These are phyloP conservation scores for Prunella strophiata DNA, from an alignment of 2,797 vertebrate genomes.

Conservation along the genomic window DNA sequence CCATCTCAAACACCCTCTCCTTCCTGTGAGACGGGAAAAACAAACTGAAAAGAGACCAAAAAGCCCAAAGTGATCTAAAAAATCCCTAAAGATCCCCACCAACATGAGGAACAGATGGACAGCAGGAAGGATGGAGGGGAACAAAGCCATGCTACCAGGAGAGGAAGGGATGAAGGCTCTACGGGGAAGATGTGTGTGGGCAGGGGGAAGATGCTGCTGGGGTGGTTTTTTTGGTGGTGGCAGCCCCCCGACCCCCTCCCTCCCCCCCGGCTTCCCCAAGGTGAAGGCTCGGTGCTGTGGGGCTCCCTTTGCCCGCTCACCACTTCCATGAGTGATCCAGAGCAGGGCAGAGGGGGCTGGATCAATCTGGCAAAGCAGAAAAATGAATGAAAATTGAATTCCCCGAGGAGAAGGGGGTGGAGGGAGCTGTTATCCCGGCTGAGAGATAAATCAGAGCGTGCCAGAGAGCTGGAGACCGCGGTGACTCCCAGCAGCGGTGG, in stretches of 20 bases:
- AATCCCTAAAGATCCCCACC: neutral
- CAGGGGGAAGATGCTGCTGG: conserved; percentile 28
- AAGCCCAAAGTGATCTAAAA: neutral
- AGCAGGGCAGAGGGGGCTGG: conserved; percentile 70
- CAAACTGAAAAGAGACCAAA: neutral
- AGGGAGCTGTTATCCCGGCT: conserved; percentile 70
- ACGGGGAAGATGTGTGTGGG: neutral
- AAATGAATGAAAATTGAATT: conserved; percentile 84
- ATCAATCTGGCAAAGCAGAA: conserved; percentile 77
- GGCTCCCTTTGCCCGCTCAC: conserved; percentile 14
- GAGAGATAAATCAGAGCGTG: conserved; percentile 79
- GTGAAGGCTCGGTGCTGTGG: neutral
- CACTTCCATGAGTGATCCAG: conserved; percentile 59
- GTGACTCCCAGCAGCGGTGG: conserved; percentile 48
- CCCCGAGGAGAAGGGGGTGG: conserved; percentile 60
- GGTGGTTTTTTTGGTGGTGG: neutral
- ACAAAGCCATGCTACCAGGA: conserved; percentile 38
- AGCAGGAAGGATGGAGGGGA: conserved; percentile 17
- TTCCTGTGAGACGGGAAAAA: neutral
- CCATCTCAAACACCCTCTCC: neutral
- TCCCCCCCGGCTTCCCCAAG: neutral
- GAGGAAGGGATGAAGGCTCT: conserved; percentile 42
- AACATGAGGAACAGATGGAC: neutral
- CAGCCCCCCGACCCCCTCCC: neutral
- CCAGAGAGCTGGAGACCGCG: conserved; percentile 18